Evolutionary conservation across 1,140 invertebrate genomes (phyloP).

Genomic region (Battus philenor): DNA sequence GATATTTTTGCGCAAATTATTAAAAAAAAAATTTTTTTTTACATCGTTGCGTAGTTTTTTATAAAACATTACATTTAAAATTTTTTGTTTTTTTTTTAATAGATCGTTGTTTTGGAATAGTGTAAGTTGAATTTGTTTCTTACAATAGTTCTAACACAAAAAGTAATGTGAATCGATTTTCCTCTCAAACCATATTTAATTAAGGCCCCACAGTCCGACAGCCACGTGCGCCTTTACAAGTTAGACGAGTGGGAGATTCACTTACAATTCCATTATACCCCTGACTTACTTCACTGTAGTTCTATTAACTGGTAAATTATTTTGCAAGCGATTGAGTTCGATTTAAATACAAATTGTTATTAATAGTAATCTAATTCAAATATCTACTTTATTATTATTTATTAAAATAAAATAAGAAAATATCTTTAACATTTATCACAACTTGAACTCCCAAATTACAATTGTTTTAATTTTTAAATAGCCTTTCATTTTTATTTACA

Average conservation of each 20-base stretch:
- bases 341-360: background rate
- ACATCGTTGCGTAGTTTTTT: no score
- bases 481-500: no score
- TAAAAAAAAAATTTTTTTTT: no score
- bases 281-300: background rate
- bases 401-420: background rate
- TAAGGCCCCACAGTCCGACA: constrained; percentile 2
- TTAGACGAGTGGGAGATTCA: constrained; percentile 24
- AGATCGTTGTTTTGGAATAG: no score
- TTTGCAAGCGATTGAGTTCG: background rate
- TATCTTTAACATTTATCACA: background rate
- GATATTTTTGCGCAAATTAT: no score
- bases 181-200: background rate
- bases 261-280: constrained; percentile 23
- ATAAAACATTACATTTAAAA: no score
- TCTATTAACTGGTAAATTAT: background rate
- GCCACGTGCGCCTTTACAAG: constrained; percentile 18
- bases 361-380: background rate
- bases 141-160: background rate
- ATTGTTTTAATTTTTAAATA: no score
- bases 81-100: no score
- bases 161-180: background rate
- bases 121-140: no score
- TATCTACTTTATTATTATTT: background rate
- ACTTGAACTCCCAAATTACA: background rate